Conservation (phyloP, 2,797 vertebrate species). For the Brotula barbata region DNA sequence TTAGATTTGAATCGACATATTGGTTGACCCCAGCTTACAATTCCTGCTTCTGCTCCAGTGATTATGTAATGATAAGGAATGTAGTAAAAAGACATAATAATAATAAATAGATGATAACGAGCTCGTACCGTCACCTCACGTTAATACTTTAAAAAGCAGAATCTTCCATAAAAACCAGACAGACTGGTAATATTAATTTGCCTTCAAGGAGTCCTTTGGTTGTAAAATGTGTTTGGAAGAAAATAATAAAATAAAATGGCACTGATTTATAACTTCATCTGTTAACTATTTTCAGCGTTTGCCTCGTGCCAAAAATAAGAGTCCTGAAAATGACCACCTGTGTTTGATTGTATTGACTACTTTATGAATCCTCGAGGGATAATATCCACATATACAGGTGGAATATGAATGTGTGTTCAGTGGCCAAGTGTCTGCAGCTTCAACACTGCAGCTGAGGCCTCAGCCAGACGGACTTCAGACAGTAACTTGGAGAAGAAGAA, state of each 20-base stretch:
- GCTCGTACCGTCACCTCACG: neutral
- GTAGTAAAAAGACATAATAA: no score
- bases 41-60: no score
- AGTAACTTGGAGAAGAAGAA: constrained; percentile 42
- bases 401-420: constrained; percentile 56
- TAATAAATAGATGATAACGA: no score
- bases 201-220: constrained; percentile 49
- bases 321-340: constrained; percentile 74
- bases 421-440: constrained; percentile 57
- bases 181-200: constrained; percentile 44
- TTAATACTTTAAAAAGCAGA: constrained; percentile 36
- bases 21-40: no score
- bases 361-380: constrained; percentile 52
- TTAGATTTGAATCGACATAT: no score
- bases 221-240: constrained; percentile 60
- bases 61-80: no score
- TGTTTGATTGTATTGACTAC: constrained; percentile 75
- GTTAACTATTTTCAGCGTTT: constrained; percentile 69
- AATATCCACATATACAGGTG: constrained; percentile 64
- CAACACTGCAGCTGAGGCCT: constrained; percentile 40
- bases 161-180: constrained; percentile 33
- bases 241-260: constrained; percentile 58
- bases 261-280: constrained; percentile 70
- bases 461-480: constrained; percentile 57
- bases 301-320: constrained; percentile 68